Conservation (phyloP, 2,888 invertebrate genomes). For the Abrostola tripartita region DNA sequence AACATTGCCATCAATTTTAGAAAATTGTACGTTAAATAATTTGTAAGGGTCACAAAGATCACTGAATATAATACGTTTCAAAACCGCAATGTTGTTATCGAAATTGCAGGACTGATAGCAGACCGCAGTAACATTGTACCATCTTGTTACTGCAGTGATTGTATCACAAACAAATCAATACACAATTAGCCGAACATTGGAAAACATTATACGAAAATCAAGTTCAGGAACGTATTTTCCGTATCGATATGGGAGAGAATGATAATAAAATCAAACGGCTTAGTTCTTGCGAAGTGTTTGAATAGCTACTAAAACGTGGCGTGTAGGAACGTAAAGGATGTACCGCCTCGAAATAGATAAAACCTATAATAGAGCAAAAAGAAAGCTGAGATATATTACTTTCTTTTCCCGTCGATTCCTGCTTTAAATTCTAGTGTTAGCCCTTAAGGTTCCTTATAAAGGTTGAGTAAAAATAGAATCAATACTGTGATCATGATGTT, state of each 20-base stretch:
- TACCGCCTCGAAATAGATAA: constrained; percentile 22
- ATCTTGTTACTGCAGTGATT: constrained; percentile 37
- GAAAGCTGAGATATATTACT: constrained; percentile 15
- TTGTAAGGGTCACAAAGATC: constrained; percentile 48
- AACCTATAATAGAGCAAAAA: constrained; percentile 15
- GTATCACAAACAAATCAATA: constrained; percentile 39
- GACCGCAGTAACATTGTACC: constrained; percentile 47
- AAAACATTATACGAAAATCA: neutral
- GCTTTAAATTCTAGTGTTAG: constrained; percentile 37
- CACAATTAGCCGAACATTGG: constrained; percentile 15
- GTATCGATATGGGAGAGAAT: constrained; percentile 1
- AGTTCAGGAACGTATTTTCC: neutral
- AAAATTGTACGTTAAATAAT: constrained; percentile 46
- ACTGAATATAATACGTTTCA: constrained; percentile 36
- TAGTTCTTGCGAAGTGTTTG: constrained; percentile 7
- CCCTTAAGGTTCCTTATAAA: constrained; percentile 45
- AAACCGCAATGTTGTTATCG: constrained; percentile 53
- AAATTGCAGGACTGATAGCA: constrained; percentile 47
- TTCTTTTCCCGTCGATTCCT: constrained; percentile 27
- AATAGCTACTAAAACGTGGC: constrained; percentile 24
- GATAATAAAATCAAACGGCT: constrained; percentile 6
- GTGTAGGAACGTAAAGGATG: constrained; percentile 25
- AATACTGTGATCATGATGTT: constrained; percentile 27
- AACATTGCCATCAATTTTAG: constrained; percentile 50
- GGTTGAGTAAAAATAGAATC: constrained; percentile 47